phyloP scores from a whole-genome alignment of 2,797 vertebrate species.

The Geotrypetes seraphini region DNA sequence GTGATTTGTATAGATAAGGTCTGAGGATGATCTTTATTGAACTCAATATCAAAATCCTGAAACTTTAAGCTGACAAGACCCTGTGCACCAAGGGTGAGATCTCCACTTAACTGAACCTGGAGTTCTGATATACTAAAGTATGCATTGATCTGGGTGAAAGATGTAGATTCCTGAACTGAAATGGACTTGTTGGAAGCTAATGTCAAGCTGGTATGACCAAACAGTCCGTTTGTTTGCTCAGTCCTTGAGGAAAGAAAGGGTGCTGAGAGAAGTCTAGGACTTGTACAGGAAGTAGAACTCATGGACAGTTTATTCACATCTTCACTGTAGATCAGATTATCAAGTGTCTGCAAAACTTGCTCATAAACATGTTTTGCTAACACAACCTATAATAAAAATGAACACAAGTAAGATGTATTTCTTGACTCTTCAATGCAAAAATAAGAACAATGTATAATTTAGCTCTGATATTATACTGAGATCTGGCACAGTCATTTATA shows the following conservation, averaged over 20 bases:
- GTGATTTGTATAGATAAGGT: conserved; percentile 79
- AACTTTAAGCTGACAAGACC: conserved; percentile 88
- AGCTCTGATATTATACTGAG: rapidly evolving
- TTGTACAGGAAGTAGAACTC: conserved; percentile 55
- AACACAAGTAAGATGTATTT: conserved; percentile 5
- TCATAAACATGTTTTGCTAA: conserved; percentile 93
- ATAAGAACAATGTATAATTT: neutral
- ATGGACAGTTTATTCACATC: conserved; percentile 57
- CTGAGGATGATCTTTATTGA: conserved; percentile 85
- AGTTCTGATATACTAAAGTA: conserved; percentile 81
- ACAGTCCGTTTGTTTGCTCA: conserved; percentile 73
- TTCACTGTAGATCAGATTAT: conserved; percentile 83
- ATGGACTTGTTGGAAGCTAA: conserved; percentile 46
- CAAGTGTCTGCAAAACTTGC: conserved; percentile 89
- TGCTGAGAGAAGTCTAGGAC: conserved; percentile 48
- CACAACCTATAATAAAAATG: conserved; percentile 65
- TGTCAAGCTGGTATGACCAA: conserved; percentile 68
- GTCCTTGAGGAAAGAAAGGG: conserved; percentile 47
- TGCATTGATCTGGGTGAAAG: conserved; percentile 85
- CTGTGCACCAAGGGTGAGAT: conserved; percentile 84
- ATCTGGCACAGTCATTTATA: too few relatives aligned
- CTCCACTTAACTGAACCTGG: conserved; percentile 84
- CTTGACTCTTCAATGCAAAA: neutral
- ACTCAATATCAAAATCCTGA: conserved; percentile 87
- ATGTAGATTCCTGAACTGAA: conserved; percentile 38